phyloP scores from a whole-genome alignment of 2,797 vertebrate genomes.

The Petrocephalus schoutedeni region DNA sequence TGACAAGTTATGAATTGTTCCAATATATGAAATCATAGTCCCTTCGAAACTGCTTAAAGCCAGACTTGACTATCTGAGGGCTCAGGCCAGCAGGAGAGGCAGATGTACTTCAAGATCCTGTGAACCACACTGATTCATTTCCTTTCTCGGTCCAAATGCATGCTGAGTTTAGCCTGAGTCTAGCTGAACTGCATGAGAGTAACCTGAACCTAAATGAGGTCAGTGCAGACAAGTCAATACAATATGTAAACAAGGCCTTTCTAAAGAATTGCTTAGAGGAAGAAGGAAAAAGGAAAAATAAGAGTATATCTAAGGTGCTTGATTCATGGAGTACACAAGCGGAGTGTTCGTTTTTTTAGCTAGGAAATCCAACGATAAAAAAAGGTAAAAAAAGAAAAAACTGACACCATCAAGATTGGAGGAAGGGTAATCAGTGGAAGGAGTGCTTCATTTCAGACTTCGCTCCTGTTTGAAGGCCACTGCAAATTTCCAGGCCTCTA shows the following conservation, averaged over 20 bases:
- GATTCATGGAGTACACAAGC: neutral
- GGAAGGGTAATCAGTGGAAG: neutral
- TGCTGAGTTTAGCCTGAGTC: neutral
- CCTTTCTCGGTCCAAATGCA: neutral
- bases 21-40: neutral
- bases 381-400: neutral
- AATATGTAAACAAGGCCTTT: neutral
- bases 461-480: slow-evolving; percentile 64
- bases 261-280: neutral
- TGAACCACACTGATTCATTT: neutral
- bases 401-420: neutral
- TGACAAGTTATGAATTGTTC: neutral
- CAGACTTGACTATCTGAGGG: neutral
- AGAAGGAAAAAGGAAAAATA: neutral
- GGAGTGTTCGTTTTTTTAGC: neutral
- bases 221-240: neutral
- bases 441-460: slow-evolving; percentile 20
- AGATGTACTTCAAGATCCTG: neutral
- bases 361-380: neutral
- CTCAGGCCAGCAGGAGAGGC: neutral
- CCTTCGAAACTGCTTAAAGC: neutral
- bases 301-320: neutral
- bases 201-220: neutral
- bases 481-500: slow-evolving; percentile 74
- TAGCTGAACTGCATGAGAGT: neutral